Base-by-base conservation (phyloP, 2,888 invertebrate genomes). In the Synergus laeviventris region DNA sequence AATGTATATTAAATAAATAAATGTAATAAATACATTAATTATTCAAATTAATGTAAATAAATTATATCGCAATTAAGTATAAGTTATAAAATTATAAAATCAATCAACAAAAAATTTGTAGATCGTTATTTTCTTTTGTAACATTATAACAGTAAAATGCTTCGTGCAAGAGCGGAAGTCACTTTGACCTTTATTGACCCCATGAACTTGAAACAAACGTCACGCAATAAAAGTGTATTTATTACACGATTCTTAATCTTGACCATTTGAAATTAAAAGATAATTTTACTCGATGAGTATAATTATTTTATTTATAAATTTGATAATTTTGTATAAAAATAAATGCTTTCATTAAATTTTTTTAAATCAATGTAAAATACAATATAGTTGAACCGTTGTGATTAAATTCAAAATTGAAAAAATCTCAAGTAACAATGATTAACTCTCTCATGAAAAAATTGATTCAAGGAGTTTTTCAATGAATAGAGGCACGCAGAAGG, bases 101-200 rank as follows among this genome's bases (percentile, higher is more conserved):
- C 14, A 45, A 45, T 8, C n/a, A 49, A 49, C n/a, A 1, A 14
- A 49, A 49, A 49, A 49, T n/a, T 49, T n/a, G 1, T n/a, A 49
- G 16, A n/a, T 49, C 12, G n/a, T 49, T n/a, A 49, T 49, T n/a
- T 49, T n/a, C 4, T n/a, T n/a, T 49, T 31, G 31, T 31, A 31
- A 5, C 45, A 7, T 45, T n/a, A n/a, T n/a, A 49, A 49, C n/a
- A 9, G 2, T n/a, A n/a, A 8, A 49, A 8, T 49, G n/a, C 49
- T 49, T 49, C 1, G n/a, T 49, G 36, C n/a, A 24, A 70, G 49
- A 70, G 5, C 70, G 70, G 70, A 70, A 70, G 49, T 70, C 45
- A 24, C 36, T 70, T 70, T 49, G 70, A 49, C 45, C 45, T 66
- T 66, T 66, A 16, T 16, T 45, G 45, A 66, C n/a, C 70, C n/a